Base-by-base conservation (phyloP, 1,140 invertebrate genomes). In the Pseudoatta argentina region DNA sequence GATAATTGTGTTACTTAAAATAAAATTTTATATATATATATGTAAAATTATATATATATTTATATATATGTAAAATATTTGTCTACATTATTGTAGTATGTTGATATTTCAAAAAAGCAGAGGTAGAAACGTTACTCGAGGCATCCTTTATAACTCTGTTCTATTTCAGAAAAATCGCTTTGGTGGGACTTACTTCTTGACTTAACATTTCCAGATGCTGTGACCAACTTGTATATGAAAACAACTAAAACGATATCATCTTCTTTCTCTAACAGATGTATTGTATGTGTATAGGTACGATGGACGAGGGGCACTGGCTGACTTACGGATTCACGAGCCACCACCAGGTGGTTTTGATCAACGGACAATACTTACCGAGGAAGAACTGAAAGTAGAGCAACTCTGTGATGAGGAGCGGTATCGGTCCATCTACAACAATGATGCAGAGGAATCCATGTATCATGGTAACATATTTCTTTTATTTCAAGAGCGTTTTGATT, bases 371-470 rank as follows among this genome's bases (percentile, higher is more conserved):
- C 95, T 99, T 18, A 97, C 97, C 67, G 97, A 97, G 87, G 97
- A 97, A 63, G 98, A 99, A 95, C 95, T 96, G 87, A 97, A 97
- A 93, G 96, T 98, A 79, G 98, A 99, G 94, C 97, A 97, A 91
- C 94, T 98, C 21, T 98, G 98, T 94, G 98, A 99, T 94, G 97
- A 98, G 92, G 98, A 99, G 96, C 95, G 98, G 44, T 99, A 98
- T 95, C 95, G 97, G 64, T 98, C 98, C 34, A 96, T 99, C 1
- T 97, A 97, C 91, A 97, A 97, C 85, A 98, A 98, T 95, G 97
- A 98, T 93, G 97, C 97, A 89, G 98, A 98, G 93, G 97, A 98
- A 92, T 96, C 97, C 79, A 96, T 98, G 94, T 98, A 98, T 92
- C 97, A 98, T 96, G 98, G 97, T 98, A 94, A 95, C 88, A 6